Conservation (phyloP, 2,888 invertebrate species). For the Yponomeuta sedellus region DNA sequence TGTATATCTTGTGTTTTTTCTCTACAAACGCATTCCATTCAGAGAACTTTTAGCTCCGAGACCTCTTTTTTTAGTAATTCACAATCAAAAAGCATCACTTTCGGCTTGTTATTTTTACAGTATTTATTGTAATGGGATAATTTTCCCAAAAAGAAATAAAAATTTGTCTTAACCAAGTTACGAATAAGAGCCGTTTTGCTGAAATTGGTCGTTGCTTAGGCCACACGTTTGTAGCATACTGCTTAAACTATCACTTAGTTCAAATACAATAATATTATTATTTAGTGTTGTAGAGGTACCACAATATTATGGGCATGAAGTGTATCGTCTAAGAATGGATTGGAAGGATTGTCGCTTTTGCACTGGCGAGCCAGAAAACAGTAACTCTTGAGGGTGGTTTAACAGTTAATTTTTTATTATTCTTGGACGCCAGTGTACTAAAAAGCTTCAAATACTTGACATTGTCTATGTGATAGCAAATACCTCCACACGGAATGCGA, state of each 20-base stretch:
- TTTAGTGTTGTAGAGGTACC: conserved; percentile 6
- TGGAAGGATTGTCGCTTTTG: not conserved
- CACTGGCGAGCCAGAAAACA: not conserved
- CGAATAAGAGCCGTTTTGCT: not conserved
- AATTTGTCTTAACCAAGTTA: not conserved
- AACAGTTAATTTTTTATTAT: not conserved
- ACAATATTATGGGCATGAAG: not conserved
- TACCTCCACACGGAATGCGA: not conserved
- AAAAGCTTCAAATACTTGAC: not conserved
- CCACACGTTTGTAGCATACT: not conserved
- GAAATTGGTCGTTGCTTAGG: not conserved
- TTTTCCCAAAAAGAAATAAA: not conserved
- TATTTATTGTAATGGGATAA: not conserved
- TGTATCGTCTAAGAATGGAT: not conserved
- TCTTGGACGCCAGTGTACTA: not conserved
- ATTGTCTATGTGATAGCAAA: conserved; percentile 1
- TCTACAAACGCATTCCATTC: conserved; percentile 12
- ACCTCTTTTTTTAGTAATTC: not conserved
- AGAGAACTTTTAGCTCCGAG: not conserved
- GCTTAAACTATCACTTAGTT: conserved; percentile 2
- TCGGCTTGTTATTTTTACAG: not conserved
- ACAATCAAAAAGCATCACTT: not conserved
- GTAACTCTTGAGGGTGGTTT: not conserved
- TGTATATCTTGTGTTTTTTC: too few species aligned
- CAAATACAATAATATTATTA: conserved; percentile 5